Evolutionary conservation across 92 coral and sea anemone genomes (phyloP), one percentile per base, ranked within the genome.

Genomic region (Epizoanthus rinbou): DNA sequence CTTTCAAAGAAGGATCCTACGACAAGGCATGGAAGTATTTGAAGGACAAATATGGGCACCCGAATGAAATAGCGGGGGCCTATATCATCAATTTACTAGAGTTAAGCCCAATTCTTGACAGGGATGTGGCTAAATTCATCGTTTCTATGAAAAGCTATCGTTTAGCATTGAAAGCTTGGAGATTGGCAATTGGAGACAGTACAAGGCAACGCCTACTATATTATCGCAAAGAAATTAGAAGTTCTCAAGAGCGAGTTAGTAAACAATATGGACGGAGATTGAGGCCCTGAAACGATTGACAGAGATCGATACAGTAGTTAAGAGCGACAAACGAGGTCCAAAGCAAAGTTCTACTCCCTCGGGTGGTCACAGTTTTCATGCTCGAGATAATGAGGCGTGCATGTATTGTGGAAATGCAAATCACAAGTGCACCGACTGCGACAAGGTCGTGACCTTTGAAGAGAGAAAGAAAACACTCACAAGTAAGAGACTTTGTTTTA

Each of bases 391-490:
- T n/a, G n/a, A n/a, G n/a, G n/a, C n/a, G 81, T 83, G 87, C 22
- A 39, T 84, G 19, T 75, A 84, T 73, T 84, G 82, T 69, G 87
- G 60, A 8, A 56, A 73, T 10, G 39, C 24, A 0, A 74, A 84
- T 18, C 87, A 84, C 83, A 73, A 74, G 19, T 62, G 83, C 39
- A 84, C 35, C 25, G 41, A 37, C 52, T 74, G 87, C 18, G 64
- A 74, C 18, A 57, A 74, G 8, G 83, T 84, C 14, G 39, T 59
- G 72, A 17, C 23, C 4, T 33, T 82, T 2, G 23, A 11, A 43
- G 73, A 85, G 64, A 68, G 66, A n/a, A 85, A 85, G 76, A 75
- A 75, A 31, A 76, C n/a, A n/a, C n/a, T n/a, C n/a, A n/a, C n/a
- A n/a, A n/a, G n/a, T n/a, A n/a, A n/a, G n/a, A n/a, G n/a, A n/a